Conservation (phyloP, 2,888 invertebrate species). For the Busseola fusca region DNA sequence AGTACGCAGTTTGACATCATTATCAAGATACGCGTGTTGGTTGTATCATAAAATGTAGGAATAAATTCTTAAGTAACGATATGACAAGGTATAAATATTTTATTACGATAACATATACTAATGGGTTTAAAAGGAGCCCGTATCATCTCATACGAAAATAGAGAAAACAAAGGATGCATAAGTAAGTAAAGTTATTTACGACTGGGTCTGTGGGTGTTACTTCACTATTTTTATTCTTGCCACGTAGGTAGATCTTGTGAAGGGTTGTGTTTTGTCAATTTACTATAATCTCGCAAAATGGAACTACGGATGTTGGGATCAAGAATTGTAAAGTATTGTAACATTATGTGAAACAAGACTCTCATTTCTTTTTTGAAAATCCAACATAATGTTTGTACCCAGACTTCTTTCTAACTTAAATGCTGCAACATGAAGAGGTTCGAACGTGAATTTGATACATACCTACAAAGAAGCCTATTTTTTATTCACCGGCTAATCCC, state of each 20-base stretch:
- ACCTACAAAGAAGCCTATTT: background rate
- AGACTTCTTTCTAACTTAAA: background rate
- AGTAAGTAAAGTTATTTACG: conserved; percentile 54
- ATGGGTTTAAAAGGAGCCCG: conserved; percentile 25
- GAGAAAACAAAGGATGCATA: conserved; percentile 40
- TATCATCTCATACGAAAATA: conserved; percentile 16
- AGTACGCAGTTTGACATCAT: conserved; percentile 29
- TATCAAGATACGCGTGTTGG: conserved; percentile 27
- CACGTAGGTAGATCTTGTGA: conserved; percentile 51
- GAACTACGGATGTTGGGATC: conserved; percentile 27
- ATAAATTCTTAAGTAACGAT: conserved; percentile 25
- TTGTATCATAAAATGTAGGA: conserved; percentile 40
- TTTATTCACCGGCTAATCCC: background rate
- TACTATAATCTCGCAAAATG: conserved; percentile 30
- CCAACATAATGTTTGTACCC: background rate
- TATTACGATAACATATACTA: conserved; percentile 49
- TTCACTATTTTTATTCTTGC: conserved; percentile 46
- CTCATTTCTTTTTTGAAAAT: background rate
- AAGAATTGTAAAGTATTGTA: conserved; percentile 1
- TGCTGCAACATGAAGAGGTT: background rate
- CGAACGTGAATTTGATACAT: background rate
- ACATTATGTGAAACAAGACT: background rate
- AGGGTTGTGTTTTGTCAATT: conserved; percentile 48
- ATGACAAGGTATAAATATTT: conserved; percentile 52
- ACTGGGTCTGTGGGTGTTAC: conserved; percentile 28